Base-by-base conservation (phyloP, 2,113 vertebrate species). In the Corythornis vintsioides region DNA sequence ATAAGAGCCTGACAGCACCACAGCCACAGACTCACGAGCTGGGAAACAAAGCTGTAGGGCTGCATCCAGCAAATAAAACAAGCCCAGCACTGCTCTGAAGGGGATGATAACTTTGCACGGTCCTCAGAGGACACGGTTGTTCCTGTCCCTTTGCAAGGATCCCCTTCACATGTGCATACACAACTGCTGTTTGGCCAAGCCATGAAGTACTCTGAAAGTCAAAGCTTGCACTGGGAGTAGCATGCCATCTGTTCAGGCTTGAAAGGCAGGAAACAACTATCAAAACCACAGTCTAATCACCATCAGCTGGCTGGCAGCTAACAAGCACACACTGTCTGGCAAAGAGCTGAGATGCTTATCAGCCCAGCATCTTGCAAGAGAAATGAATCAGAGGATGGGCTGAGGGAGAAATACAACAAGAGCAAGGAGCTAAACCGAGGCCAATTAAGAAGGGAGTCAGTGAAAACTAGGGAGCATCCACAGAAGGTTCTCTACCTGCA, bases 221-320 rank as follows among this genome's bases (percentile, higher is more conserved):
- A 84, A 69, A 78, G 69, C 80, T 63, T 74, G 86, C 53, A 8
- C 86, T 83, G 86, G 77, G 89, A 94, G 89, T 57, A 88, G 73
- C 52, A 40, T 33, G 73, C 89, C 94, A 92, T 94, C 89, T 96
- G 92, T 43, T 90, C 89, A 56, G 89, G 57, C 76, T 56, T 86
- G 69, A 69, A 70, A 93, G 86, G 60, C 86, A 94, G 91, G 89
- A 89, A 92, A 74, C 90, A 74, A 57, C 80, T 40, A 72, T 72
- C 93, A 84, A 74, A 93, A 81, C 86, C 47, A 65, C 80, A 84
- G 40, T 42, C 93, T 81, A 56, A 90, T 81, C 80, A 48, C 11
- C 31, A 81, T 86, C 91, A 78, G 61, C 66, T 90, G 66, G 61
- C 86, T 90, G 91, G 89, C 89, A 94, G 83, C 70, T 83, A 89